A percentile compares a stretch with the other conserved stretches of the same genome.
phyloP scores from a whole-genome alignment of 92 coral and sea anemone genomes.

The Diadumene lineata region DNA sequence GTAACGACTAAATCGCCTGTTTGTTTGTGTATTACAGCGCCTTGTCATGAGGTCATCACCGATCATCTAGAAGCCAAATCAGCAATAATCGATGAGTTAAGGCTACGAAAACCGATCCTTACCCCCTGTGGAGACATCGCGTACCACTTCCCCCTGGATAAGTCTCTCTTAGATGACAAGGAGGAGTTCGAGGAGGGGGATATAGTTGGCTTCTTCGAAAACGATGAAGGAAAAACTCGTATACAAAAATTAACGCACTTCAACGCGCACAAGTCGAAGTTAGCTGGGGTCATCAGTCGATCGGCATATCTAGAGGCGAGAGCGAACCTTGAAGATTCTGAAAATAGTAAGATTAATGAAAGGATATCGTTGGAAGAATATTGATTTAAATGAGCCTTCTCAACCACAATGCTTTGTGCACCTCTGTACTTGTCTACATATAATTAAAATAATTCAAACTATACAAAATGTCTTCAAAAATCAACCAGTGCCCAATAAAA shows the following conservation, averaged over 20 bases:
- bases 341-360: constrained; percentile 63
- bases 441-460: too few species aligned
- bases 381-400: too few species aligned
- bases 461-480: too few species aligned
- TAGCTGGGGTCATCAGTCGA: constrained; percentile 96
- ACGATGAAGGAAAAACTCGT: constrained; percentile 62
- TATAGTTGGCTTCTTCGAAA: constrained; percentile 87
- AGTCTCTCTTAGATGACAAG: constrained; percentile 39
- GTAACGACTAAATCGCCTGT: too few species aligned
- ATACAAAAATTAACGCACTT: constrained; percentile 77
- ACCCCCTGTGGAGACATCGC: constrained; percentile 95
- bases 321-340: constrained; percentile 51
- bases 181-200: constrained; percentile 92
- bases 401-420: too few species aligned
- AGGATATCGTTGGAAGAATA: too few species aligned
- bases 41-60: constrained; percentile 57
- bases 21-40: too few species aligned
- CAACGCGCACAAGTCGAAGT: constrained; percentile 67
- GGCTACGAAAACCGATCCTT: constrained; percentile 75
- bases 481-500: too few species aligned
- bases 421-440: too few species aligned
- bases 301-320: constrained; percentile 97
- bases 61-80: constrained; percentile 87
- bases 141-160: constrained; percentile 79
- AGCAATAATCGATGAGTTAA: constrained; percentile 82